These are phyloP conservation scores for Caenorhabditis elegans DNA, from an alignment of 1,140 invertebrate genomes.

Conservation along the genomic window DNA sequence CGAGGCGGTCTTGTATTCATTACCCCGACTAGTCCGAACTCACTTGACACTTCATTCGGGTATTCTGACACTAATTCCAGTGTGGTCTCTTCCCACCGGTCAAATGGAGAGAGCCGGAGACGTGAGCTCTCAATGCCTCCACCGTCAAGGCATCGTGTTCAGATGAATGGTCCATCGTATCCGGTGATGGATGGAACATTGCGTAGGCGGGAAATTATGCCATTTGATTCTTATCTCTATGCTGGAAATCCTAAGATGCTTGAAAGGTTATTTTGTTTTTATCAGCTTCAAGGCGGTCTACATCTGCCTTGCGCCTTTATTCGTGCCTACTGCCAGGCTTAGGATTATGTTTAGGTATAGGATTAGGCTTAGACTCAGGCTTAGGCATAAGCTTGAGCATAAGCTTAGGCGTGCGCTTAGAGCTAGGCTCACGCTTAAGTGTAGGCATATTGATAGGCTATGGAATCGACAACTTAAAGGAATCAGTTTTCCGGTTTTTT, in stretches of 20 bases:
- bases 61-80: background rate
- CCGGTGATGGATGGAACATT: background rate
- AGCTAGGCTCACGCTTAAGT: too few species aligned
- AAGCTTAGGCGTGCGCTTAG: too few species aligned
- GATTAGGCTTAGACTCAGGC: too few species aligned
- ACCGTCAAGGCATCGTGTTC: background rate
- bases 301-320: too few species aligned
- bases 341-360: too few species aligned
- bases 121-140: conserved; percentile 15
- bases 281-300: background rate
- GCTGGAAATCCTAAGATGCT: conserved; percentile 1
- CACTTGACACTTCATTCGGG: background rate
- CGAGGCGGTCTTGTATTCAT: background rate
- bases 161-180: background rate
- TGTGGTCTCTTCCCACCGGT: background rate
- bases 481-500: too few species aligned
- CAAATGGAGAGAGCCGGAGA: conserved; percentile 12
- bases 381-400: too few species aligned
- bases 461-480: too few species aligned
- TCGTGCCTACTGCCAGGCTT: too few species aligned
- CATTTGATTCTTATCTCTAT: conserved; percentile 28
- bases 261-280: background rate
- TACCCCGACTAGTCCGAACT: background rate
- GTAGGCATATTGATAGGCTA: too few species aligned
- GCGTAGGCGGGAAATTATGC: background rate